Evolutionary conservation across 2,797 vertebrate genomes (phyloP).

Genomic region (Synaphobranchus kaupii): DNA sequence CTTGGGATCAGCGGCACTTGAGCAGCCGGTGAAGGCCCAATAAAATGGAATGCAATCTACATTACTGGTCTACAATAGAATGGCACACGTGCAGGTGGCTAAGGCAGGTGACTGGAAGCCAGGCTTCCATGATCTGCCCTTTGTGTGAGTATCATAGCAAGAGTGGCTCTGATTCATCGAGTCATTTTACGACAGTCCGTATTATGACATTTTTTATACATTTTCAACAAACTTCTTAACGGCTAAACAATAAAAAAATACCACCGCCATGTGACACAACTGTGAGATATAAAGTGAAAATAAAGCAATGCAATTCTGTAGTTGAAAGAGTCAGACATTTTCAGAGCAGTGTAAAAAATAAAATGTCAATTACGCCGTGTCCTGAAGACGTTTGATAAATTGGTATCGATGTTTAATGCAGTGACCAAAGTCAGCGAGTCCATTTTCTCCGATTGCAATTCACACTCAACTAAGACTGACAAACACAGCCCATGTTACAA

Average conservation of each 20-base stretch:
- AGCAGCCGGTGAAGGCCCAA: neutral
- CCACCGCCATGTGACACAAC: neutral
- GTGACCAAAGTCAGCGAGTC: neutral
- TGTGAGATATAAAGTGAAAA: neutral
- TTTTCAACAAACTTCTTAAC: neutral
- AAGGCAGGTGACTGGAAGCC: neutral
- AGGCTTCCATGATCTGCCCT: neutral
- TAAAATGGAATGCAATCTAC: neutral
- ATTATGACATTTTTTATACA: neutral
- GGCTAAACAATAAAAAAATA: conserved; percentile 3
- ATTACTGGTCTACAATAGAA: neutral
- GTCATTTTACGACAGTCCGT: neutral
- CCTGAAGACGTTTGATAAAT: neutral
- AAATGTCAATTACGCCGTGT: neutral
- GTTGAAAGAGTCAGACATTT: neutral
- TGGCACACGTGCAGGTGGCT: neutral
- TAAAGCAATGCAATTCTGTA: neutral
- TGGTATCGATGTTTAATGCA: neutral
- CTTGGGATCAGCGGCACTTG: neutral
- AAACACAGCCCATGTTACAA: neutral
- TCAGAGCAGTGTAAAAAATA: neutral
- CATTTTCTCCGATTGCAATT: neutral
- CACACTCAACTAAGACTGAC: neutral
- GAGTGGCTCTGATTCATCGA: neutral
- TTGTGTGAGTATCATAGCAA: neutral